Evolutionary conservation across 2,888 invertebrate species (phyloP).

Genomic region (Acanthosepion esculentum): DNA sequence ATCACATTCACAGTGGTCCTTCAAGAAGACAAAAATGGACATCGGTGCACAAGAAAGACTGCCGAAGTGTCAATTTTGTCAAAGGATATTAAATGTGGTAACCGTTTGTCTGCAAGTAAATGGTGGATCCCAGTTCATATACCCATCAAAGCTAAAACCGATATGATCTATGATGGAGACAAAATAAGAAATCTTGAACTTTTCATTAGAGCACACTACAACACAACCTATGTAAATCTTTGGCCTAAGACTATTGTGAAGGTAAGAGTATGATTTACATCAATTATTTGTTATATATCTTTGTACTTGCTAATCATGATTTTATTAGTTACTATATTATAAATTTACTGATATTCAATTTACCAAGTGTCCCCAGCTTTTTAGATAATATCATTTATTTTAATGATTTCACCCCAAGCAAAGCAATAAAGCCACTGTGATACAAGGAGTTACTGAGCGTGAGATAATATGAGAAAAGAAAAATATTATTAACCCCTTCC

Average conservation of each 20-base stretch:
- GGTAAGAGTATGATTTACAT: neutral
- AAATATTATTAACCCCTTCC: too few species aligned
- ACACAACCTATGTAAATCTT: constrained; percentile 14
- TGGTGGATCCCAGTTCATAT: constrained; percentile 54
- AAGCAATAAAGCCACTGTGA: too few species aligned
- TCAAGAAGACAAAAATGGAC: constrained; percentile 49
- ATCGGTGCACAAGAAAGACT: constrained; percentile 54
- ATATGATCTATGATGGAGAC: constrained; percentile 56
- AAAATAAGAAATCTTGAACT: constrained; percentile 51
- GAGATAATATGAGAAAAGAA: too few species aligned
- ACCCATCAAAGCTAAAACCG: constrained; percentile 57
- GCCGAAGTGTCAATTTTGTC: constrained; percentile 50
- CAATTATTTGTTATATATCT: too few species aligned
- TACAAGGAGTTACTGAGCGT: too few species aligned
- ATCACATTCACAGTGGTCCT: constrained; percentile 49
- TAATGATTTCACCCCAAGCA: too few species aligned
- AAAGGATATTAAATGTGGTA: constrained; percentile 54
- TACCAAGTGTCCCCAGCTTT: too few species aligned
- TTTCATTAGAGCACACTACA: constrained; percentile 47
- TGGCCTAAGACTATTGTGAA: neutral
- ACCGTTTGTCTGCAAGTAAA: constrained; percentile 54
- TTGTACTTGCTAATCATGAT: too few species aligned
- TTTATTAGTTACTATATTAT: too few species aligned
- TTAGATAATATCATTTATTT: too few species aligned
- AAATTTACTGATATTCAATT: too few species aligned